Evolutionary conservation across 2,113 vertebrate species (phyloP).

Genomic region (Trinectes maculatus): DNA sequence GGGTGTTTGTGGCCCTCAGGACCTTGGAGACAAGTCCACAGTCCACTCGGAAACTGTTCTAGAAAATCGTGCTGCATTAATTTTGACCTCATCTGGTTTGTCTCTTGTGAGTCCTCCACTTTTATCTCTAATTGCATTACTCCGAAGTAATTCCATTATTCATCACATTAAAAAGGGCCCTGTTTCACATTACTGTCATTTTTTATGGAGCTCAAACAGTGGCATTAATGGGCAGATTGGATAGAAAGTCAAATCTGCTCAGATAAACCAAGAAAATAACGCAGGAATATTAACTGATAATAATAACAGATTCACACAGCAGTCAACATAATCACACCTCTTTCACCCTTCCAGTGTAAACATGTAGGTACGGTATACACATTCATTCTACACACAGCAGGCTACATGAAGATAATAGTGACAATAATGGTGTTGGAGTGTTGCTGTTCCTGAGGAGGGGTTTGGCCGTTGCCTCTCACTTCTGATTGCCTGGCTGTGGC

Average conservation of each 20-base stretch:
- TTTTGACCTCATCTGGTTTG: no score
- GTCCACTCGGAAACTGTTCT: not conserved
- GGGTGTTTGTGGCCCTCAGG: not conserved
- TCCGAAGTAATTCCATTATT: not conserved
- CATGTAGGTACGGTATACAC: not conserved
- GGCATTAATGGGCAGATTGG: no score
- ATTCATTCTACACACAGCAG: conserved; percentile 19
- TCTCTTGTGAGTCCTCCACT: no score
- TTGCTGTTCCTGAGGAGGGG: not conserved
- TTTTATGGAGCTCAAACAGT: not conserved
- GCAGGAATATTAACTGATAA: not conserved
- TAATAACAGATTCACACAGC: not conserved
- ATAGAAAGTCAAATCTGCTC: not conserved
- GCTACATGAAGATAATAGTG: not conserved
- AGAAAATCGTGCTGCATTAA: no score
- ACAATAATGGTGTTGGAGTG: not conserved
- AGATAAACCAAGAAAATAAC: not conserved
- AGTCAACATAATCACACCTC: not conserved
- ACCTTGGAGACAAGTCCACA: no score
- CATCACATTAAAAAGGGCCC: not conserved
- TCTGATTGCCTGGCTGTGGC: conserved; percentile 11
- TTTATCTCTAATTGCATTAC: no score
- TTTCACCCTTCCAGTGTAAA: not conserved
- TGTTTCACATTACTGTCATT: not conserved
- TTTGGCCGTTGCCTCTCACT: not conserved